Percentiles rank a stretch among this genome's conserved stretches.
These are phyloP conservation scores for Tinea semifulvella DNA, from an alignment of 2,888 invertebrate genomes.

Conservation along the genomic window DNA sequence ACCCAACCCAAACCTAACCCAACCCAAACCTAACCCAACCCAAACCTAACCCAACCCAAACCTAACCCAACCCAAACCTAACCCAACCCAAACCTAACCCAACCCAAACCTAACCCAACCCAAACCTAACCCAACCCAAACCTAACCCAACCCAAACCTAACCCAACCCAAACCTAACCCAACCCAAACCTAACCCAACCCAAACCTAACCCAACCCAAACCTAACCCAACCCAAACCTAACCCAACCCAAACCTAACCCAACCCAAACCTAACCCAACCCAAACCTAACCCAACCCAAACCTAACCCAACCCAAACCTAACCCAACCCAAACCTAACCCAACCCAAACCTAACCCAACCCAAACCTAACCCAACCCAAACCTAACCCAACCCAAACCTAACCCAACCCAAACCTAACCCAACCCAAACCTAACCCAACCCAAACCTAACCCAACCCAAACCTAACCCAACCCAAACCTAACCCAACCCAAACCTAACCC, in stretches of 20 bases:
- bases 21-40: slow-evolving; percentile 17
- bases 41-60: slow-evolving; percentile 14
- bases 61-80: slow-evolving; percentile 14
- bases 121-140: slow-evolving; percentile 15
- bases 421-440: slow-evolving; percentile 17
- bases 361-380: slow-evolving; percentile 14
- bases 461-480: slow-evolving; percentile 14
- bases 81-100: slow-evolving; percentile 15
- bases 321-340: slow-evolving; percentile 15
- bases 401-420: slow-evolving; percentile 16
- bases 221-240: slow-evolving; percentile 17
- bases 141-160: slow-evolving; percentile 14
- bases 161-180: slow-evolving; percentile 14
- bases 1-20: slow-evolving; percentile 17
- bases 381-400: slow-evolving; percentile 14
- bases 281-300: slow-evolving; percentile 15
- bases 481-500: slow-evolving; percentile 15
- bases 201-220: slow-evolving; percentile 17
- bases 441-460: slow-evolving; percentile 17
- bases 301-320: slow-evolving; percentile 14
- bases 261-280: slow-evolving; percentile 15
- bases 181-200: slow-evolving; percentile 14
- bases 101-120: slow-evolving; percentile 15
- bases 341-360: slow-evolving; percentile 15
- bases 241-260: slow-evolving; percentile 16